These are phyloP conservation scores for Cyprinella venusta DNA, from an alignment of 2,797 vertebrate species.

Conservation along the genomic window DNA sequence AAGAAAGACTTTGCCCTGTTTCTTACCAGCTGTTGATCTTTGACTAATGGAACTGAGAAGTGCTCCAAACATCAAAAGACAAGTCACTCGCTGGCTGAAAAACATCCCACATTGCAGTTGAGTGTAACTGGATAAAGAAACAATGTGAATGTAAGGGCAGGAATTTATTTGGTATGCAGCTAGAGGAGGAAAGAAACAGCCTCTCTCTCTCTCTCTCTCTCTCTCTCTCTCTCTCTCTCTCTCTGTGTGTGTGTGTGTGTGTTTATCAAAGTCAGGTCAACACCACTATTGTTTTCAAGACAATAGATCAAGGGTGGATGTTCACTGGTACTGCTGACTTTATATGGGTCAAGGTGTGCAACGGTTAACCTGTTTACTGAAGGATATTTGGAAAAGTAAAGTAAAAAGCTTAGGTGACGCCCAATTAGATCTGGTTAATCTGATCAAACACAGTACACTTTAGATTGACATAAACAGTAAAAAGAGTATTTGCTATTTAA, in stretches of 20 bases:
- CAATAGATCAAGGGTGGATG: constrained; percentile 39
- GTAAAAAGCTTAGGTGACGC: not conserved
- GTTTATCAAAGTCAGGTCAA: constrained; percentile 19
- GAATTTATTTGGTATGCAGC: constrained; percentile 29
- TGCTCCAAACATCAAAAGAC: constrained; percentile 6
- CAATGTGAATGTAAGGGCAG: constrained; percentile 36
- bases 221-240: too few species aligned
- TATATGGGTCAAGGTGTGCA: constrained; percentile 36
- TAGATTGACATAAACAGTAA: not conserved
- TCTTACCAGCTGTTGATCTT: constrained; percentile 27
- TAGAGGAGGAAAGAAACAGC: constrained; percentile 1
- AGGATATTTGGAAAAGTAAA: not conserved
- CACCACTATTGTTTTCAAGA: constrained; percentile 37
- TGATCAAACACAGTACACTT: not conserved
- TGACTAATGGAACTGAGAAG: constrained; percentile 5
- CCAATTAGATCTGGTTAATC: not conserved
- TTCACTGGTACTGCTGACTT: not conserved
- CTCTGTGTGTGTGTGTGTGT: not conserved
- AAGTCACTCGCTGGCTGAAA: not conserved
- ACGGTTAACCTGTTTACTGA: constrained; percentile 2
- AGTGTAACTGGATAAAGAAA: constrained; percentile 24
- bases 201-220: too few species aligned
- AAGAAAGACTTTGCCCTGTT: constrained; percentile 18
- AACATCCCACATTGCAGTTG: constrained; percentile 16
- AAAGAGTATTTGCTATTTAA: too few species aligned